Base-by-base conservation (phyloP, 2,888 invertebrate genomes). In the Saturnia pavonia region DNA sequence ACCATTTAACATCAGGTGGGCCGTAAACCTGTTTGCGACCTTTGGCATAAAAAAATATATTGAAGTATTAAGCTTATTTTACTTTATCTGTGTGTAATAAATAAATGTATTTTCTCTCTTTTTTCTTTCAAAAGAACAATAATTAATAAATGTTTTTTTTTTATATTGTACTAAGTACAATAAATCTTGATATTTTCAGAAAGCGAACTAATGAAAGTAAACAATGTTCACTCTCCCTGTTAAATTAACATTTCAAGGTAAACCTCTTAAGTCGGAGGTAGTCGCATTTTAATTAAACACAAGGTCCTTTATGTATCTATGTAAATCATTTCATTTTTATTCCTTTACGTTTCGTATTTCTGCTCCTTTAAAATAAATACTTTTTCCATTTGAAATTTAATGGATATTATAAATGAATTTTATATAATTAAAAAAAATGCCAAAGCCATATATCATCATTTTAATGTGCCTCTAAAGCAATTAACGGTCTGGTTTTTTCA, bases 231-330 rank as follows among this genome's bases (percentile, higher is more conserved):
- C 69, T 73, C 72, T 75, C 74, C 75, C 71, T 72, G 71, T 73
- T 75, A 73, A 80, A 75, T 75, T 70, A 72, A 74, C 69, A 71
- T 78, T 83, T 80, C 72, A 71, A 72, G 70, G 74, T 79, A 77
- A 75, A 75, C 72, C 77, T 67, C 76, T 77, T 75, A 73, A 77
- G 74, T 75, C 73, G 75, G 81, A 79, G 76, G 73, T 74, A 71
- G 72, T 71, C 72, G 71, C 63, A 42, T n/a, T 80, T 79, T 77
- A 76, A 77, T 76, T 74, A 77, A 83, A 80, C 76, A 75, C 75
- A 74, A 72, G 69, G 73, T 67, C 74, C 72, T 74, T n/a, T n/a
- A n/a, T n/a, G n/a, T n/a, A n/a, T n/a, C n/a, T 73, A 67, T 71
- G 66, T 54, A 77, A 79, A 78, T 77, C 74, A 72, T 66, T 72